phyloP scores from a whole-genome alignment of 2,113 vertebrate species.

The Tyrannus savana region DNA sequence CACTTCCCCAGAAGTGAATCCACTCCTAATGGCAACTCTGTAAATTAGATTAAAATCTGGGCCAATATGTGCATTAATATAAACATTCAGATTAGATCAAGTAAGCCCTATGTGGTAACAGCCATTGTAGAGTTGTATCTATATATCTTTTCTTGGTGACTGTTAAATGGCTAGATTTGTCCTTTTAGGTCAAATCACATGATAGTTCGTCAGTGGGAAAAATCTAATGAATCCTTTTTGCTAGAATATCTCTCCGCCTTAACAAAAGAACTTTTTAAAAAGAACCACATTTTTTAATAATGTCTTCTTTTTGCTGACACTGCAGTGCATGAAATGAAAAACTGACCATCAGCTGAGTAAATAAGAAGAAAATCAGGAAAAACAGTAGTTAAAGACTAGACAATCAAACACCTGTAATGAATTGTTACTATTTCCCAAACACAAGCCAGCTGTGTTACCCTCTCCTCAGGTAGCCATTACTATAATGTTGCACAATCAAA shows the following conservation, averaged over 20 bases:
- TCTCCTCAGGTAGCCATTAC: not conserved
- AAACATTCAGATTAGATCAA: not conserved
- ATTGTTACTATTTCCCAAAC: not conserved
- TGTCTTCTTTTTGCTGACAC: not conserved
- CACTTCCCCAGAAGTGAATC: not conserved
- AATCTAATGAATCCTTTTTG: not conserved
- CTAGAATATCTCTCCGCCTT: not conserved
- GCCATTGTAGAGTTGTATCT: not conserved
- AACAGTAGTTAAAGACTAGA: not conserved
- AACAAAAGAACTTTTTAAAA: not conserved
- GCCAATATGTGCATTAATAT: not conserved
- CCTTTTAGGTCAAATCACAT: not conserved
- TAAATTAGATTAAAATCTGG: not conserved
- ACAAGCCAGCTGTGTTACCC: not conserved
- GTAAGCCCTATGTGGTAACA: not conserved
- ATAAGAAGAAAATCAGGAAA: not conserved
- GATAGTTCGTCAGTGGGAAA: not conserved
- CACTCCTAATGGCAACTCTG: not conserved
- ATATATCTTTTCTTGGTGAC: not conserved
- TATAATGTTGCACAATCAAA: not conserved
- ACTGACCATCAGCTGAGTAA: not conserved
- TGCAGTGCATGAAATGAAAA: not conserved
- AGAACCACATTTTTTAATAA: not conserved
- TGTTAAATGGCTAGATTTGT: not conserved
- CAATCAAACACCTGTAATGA: not conserved